phyloP scores from a whole-genome alignment of 1,140 invertebrate genomes.

The Lethocerus indicus region DNA sequence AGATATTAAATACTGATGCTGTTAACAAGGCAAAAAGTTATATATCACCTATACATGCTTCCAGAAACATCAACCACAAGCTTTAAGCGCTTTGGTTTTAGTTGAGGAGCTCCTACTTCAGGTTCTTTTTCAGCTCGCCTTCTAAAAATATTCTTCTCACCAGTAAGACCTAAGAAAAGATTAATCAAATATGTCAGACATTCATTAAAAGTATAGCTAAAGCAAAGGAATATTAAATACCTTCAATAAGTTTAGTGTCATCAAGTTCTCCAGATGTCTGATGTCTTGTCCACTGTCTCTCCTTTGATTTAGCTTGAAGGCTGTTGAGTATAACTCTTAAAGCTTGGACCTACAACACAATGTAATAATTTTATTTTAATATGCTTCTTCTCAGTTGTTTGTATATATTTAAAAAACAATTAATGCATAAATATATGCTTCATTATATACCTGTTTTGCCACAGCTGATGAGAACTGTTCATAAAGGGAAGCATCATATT shows the following conservation, averaged over 20 bases:
- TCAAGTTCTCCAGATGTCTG: constrained; percentile 91
- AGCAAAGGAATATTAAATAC: constrained; percentile 22
- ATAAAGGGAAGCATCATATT: constrained; percentile 81
- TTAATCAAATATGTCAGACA: not conserved
- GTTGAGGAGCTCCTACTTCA: constrained; percentile 64
- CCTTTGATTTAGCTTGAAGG: constrained; percentile 81
- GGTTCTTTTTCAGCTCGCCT: constrained; percentile 64
- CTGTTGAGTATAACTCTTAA: constrained; percentile 41
- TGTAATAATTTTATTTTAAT: not conserved
- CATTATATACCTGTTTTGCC: constrained; percentile 41
- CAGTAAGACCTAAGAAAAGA: constrained; percentile 51
- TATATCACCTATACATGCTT: constrained; percentile 75
- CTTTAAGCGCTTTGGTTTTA: constrained; percentile 78
- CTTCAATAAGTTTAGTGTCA: constrained; percentile 90
- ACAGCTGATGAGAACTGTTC: constrained; percentile 64
- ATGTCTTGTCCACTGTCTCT: constrained; percentile 81
- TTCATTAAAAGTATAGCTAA: constrained; percentile 1
- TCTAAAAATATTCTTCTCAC: constrained; percentile 83
- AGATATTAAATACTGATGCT: not conserved
- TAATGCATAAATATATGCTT: not conserved
- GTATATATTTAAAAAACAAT: not conserved
- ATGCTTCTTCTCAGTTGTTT: too few relatives aligned
- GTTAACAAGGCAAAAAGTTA: not conserved
- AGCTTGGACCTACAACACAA: constrained; percentile 30
- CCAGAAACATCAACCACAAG: constrained; percentile 86